These are phyloP conservation scores for Uria lomvia DNA, from an alignment of 2,113 vertebrate genomes.

Conservation along the genomic window DNA sequence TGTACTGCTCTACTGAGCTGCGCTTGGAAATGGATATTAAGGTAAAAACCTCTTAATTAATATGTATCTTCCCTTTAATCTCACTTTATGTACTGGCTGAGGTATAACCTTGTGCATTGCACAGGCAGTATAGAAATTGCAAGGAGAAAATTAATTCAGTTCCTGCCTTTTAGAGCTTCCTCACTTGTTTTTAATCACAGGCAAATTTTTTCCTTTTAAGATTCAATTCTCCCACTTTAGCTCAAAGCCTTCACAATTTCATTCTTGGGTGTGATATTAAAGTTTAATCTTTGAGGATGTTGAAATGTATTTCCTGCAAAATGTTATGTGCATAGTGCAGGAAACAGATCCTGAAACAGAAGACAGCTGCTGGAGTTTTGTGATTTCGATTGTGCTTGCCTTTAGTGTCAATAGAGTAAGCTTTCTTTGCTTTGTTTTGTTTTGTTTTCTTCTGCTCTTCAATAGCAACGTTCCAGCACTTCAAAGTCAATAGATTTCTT, in stretches of 20 bases:
- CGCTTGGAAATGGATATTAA: neutral
- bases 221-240: neutral
- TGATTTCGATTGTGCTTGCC: neutral
- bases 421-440: neutral
- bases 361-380: neutral
- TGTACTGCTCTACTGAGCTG: neutral
- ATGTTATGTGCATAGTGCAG: neutral
- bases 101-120: neutral
- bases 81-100: neutral
- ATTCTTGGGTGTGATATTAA: neutral
- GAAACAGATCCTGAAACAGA: conserved; percentile 2
- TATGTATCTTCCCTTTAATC: neutral
- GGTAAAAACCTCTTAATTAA: neutral
- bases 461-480: neutral
- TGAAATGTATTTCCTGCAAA: neutral
- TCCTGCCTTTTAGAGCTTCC: neutral
- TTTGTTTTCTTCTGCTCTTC: neutral
- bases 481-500: neutral
- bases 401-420: neutral
- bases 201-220: neutral
- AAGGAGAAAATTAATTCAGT: neutral
- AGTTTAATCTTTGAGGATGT: neutral
- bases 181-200: neutral
- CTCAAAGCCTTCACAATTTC: neutral
- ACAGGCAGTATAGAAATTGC: neutral